Evolutionary conservation across 2,113 vertebrate genomes (phyloP), one percentile per base, ranked within the genome.

Genomic region (Cynoglossus semilaevis): DNA sequence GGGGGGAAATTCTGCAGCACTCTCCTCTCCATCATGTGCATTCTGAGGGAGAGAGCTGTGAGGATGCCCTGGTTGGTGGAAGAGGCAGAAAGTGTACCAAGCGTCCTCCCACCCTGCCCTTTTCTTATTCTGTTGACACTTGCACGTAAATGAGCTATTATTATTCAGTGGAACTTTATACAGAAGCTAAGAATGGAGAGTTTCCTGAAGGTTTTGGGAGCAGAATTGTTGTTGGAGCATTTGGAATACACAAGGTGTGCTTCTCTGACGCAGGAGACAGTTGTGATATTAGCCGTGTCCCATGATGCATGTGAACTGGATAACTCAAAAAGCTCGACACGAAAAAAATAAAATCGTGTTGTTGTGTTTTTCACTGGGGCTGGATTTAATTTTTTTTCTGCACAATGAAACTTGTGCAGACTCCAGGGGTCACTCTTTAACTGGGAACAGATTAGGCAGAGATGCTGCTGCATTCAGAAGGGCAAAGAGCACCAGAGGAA

Each of bases 401-500:
- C 36, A 18, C 48, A 48, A 35, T 34, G 38, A 16, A 9, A 67
- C 46, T 65, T 9, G 46, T 56, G n/a, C 40, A 22, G 11, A 16
- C 29, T 6, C 18, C 44, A 48, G 88, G 88, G 91, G 89, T 92
- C 89, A 90, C 79, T 86, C 84, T 88, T 90, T 83, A 51, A 10
- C 70, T n/a, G 50, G 50, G 47, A 52, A 40, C 54, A 77, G 65
- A 80, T 84, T 74, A 79, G 61, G 80, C 90, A 46, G 74, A n/a
- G 74, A 56, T 63, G 63, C 56, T 57, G 49, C 38, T 58, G 65
- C 58, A 85, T 87, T 70, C 51, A 8, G 15, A 17, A 57, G 72
- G 70, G 61, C 71, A 76, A 37, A 58, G 67, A 68, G 47, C 43
- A 46, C 51, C 58, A 51, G 50, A 58, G 45, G 51, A 64, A 53